Base-by-base conservation (phyloP, 2,797 vertebrate species). In the Cynodonichthys magdalenae region DNA sequence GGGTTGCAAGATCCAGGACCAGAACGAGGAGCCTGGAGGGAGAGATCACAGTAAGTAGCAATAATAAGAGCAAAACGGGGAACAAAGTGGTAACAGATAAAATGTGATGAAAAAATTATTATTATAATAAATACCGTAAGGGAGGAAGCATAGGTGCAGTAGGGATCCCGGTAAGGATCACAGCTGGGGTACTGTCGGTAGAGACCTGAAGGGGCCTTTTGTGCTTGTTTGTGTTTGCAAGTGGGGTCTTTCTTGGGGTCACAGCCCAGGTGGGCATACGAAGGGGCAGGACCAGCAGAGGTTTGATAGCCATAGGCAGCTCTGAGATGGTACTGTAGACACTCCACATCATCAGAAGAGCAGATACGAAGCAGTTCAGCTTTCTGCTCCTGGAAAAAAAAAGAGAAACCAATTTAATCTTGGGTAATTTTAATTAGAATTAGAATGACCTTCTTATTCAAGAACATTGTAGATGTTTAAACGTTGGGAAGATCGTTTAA, bases 241-340 rank as follows among this genome's bases (percentile, higher is more conserved):
- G 15, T 27, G 9, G 92, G 91, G 71, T 94, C 89, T 48, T 79
- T 92, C 74, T 90, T 89, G 27, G 93, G 91, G 78, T 94, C 89
- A 29, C 92, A 94, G 74, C 92, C 92, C 0, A 94, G 89, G 77
- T 94, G 90, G 19, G 91, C 87, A 1, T 94, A 93, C 17, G 93
- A 93, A 1, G 93, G 93, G 15, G 75, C 59, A 1, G 83, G 20
- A 10, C 83, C 89, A 0, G 84, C 77, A 0, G 92, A 72, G 0
- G 91, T 80, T 1, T 48, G 45, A 66, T 93, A 59, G 27, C 94
- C 94, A 3, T 86, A 79, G 44, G 94, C 92, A 0, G 92, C 94
- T 50, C 85, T 92, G 58, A 94, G 76, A 68, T 94, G 94, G 74
- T 93, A 94, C 86, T 94, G 94, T 48, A 94, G 77, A 71, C 94